Evolutionary conservation across 2,113 vertebrate genomes (phyloP).

Genomic region (Python bivittatus): DNA sequence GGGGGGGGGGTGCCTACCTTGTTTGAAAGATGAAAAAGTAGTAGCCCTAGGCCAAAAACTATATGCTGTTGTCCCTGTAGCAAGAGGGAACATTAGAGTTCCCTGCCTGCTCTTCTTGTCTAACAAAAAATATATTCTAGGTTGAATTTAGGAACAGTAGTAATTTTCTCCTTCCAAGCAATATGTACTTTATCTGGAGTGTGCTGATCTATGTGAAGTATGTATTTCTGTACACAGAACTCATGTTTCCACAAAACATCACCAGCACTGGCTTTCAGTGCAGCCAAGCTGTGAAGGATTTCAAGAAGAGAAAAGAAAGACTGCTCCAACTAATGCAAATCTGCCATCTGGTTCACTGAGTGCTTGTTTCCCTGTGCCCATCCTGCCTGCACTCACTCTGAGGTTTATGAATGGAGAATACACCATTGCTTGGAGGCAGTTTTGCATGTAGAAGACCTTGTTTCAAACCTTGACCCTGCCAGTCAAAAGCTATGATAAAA

Average conservation of each 20-base stretch:
- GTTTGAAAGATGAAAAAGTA: too few relatives aligned
- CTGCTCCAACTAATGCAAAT: not conserved
- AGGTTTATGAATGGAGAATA: not conserved
- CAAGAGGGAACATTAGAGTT: too few relatives aligned
- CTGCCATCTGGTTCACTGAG: not conserved
- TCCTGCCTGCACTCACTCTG: not conserved
- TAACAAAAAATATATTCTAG: not conserved
- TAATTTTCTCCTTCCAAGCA: not conserved
- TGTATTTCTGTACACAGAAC: constrained; percentile 13
- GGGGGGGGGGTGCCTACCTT: too few relatives aligned
- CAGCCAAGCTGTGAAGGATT: constrained; percentile 5
- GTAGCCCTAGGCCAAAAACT: too few relatives aligned
- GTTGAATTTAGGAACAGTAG: not conserved
- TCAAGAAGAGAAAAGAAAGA: constrained; percentile 19
- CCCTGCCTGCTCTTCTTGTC: not conserved
- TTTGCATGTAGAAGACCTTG: not conserved
- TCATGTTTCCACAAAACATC: constrained; percentile 16
- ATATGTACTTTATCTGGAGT: not conserved
- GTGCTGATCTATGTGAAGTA: not conserved
- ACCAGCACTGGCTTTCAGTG: not conserved
- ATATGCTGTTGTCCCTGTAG: too few relatives aligned
- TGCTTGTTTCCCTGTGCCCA: not conserved
- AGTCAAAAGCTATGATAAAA: not conserved
- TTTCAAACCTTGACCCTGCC: not conserved
- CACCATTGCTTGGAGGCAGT: not conserved